Evolutionary conservation across 1,140 invertebrate genomes (phyloP), one percentile per base, ranked within the genome.

Genomic region (Rhopalosiphum padi): DNA sequence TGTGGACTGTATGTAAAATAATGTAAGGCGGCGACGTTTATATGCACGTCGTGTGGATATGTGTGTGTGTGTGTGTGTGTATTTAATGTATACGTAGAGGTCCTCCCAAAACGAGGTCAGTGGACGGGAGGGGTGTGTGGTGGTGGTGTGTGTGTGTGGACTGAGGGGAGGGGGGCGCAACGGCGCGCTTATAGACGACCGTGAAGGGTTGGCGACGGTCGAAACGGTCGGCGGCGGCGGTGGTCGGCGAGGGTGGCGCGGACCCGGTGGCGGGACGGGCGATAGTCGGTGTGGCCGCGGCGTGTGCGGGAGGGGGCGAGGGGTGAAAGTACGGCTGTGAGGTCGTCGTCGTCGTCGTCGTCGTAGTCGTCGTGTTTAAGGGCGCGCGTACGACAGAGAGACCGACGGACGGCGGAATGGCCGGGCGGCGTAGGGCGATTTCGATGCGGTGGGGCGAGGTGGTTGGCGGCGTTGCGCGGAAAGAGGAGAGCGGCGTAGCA

Each of bases 71-170:
- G 55, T 25, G 21, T 25, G 55, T 9, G 53, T 55, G 53, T 55
- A 8, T 55, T 60, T 60, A 60, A 25, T 11, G 55, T 60, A 60
- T 30, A 48, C 43, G 85, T 46, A n/a, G 43, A 48, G 30, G 43
- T 87, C 43, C 43, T 87, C 43, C 43, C 85, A 30, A 87, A 87
- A 87, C 85, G 85, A 87, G 85, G 85, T 87, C 85, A 87, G 41
- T 43, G 41, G 25, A 25, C 25, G 55, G 25, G 55, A 86, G 37
- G 85, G 85, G 87, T 23, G 21, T 18, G 83, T 11, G 83, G 22
- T 85, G 35, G 37, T 25, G 35, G 83, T 11, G 82, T 43, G 7
- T 37, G 21, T 18, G 83, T 9, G 83, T 23, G 22, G 35, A 41
- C 9, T 37, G 37, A 21, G 48, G n/a, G n/a, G 87, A 5, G 7